These are phyloP conservation scores for Neodiprion fabricii DNA, from an alignment of 1,140 invertebrate genomes.

Conservation along the genomic window DNA sequence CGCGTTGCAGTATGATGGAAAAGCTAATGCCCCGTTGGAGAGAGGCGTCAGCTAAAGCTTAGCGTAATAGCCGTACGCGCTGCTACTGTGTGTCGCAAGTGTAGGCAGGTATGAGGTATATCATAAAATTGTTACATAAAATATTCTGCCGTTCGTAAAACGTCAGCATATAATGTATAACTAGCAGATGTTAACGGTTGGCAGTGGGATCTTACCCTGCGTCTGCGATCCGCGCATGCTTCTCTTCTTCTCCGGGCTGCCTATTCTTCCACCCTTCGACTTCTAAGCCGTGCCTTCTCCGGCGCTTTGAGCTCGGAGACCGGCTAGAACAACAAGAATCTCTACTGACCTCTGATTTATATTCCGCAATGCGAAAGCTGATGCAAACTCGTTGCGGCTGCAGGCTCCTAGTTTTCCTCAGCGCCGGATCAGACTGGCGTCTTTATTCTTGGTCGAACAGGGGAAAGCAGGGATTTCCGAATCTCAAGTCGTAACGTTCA, in stretches of 20 bases:
- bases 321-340: not conserved
- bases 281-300: not conserved
- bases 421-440: slow-evolving; percentile 20
- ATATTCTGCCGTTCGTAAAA: not conserved
- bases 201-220: not conserved
- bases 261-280: not conserved
- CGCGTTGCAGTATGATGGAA: too few relatives aligned
- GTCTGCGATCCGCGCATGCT: not conserved
- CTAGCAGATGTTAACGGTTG: not conserved
- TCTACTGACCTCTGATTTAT: slow-evolving; percentile 42
- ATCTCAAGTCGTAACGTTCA: too few relatives aligned
- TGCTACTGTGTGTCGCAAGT: not conserved
- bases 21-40: too few relatives aligned
- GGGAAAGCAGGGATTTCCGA: too few relatives aligned
- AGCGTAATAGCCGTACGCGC: too few relatives aligned
- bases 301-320: not conserved
- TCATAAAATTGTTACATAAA: not conserved
- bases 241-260: not conserved
- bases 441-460: not conserved
- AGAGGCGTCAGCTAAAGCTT: too few relatives aligned
- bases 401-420: slow-evolving; percentile 6
- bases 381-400: slow-evolving; percentile 36
- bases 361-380: slow-evolving; percentile 44
- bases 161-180: not conserved
- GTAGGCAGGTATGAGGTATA: not conserved